phyloP scores from a whole-genome alignment of 2,888 invertebrate genomes.

The Trichopoda pennipes region DNA sequence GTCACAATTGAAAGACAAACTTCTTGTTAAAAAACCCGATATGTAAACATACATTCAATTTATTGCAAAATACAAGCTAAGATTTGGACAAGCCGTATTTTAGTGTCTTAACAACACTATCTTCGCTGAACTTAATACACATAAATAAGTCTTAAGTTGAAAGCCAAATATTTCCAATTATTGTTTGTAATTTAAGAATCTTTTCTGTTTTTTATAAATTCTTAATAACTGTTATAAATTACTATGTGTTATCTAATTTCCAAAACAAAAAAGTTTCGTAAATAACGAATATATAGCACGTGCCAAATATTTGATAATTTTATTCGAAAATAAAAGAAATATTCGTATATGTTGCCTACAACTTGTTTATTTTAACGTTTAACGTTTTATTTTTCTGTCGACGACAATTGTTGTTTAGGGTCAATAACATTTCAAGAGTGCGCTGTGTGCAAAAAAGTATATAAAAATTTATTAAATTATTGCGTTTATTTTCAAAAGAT shows the following conservation, averaged over 20 bases:
- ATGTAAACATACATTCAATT: no score
- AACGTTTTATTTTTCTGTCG: neutral
- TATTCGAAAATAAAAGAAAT: conserved; percentile 5
- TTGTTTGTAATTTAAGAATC: no score
- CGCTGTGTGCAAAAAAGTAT: conserved; percentile 13
- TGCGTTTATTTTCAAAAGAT: conserved; percentile 17
- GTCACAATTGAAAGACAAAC: no score
- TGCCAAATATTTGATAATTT: neutral
- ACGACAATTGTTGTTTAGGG: conserved; percentile 34
- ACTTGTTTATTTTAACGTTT: conserved; percentile 34
- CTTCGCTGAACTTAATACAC: no score
- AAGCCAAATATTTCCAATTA: no score
- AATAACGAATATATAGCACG: neutral
- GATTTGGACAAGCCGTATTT: no score
- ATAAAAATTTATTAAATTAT: conserved; percentile 1
- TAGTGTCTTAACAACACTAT: no score
- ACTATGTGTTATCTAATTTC: neutral
- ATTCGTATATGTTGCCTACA: conserved; percentile 11
- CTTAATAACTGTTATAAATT: no score
- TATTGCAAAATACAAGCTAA: no score
- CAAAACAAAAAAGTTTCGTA: neutral
- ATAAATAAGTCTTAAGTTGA: no score
- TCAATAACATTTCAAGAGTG: conserved; percentile 43
- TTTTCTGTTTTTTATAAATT: no score
- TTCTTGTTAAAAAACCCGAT: no score